Evolutionary conservation across 1,140 invertebrate genomes (phyloP).

Genomic region (Medauroidea extradentata): DNA sequence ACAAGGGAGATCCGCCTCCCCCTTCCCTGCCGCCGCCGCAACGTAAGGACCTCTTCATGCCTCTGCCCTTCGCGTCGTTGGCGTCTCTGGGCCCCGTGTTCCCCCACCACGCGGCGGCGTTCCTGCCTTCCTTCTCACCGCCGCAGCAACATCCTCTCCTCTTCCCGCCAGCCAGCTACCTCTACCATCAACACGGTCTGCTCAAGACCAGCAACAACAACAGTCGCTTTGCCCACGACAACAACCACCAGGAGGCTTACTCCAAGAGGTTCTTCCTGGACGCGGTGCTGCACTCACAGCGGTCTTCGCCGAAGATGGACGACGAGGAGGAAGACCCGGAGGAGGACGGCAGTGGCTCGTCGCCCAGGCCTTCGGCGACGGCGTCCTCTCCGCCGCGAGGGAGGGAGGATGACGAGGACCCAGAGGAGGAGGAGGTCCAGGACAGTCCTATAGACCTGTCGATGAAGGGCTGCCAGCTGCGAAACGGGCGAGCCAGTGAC

Average conservation of each 20-base stretch:
- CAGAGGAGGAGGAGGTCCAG: slow-evolving; percentile 24
- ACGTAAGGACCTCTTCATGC: slow-evolving; percentile 48
- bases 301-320: slow-evolving; percentile 35
- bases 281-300: slow-evolving; percentile 63
- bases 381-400: slow-evolving; percentile 24
- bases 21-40: slow-evolving; percentile 27
- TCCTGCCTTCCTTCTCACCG: slow-evolving; percentile 53
- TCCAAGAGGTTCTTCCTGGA: slow-evolving; percentile 67
- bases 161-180: background rate
- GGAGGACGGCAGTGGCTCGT: no score
- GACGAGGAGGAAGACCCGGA: slow-evolving; percentile 35
- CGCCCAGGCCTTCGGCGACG: no score
- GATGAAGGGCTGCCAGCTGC: slow-evolving; percentile 52
- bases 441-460: slow-evolving; percentile 49
- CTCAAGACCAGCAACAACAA: slow-evolving; percentile 6
- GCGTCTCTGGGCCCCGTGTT: slow-evolving; percentile 54
- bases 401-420: slow-evolving; percentile 10
- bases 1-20: slow-evolving; percentile 51
- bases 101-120: slow-evolving; percentile 46
- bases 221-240: no score
- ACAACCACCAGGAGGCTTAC: slow-evolving; percentile 44
- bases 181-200: background rate
- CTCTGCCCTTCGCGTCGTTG: slow-evolving; percentile 50
- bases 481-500: slow-evolving; percentile 13
- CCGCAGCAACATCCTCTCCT: background rate